Conservation (phyloP, 1,140 invertebrate genomes). For the Pseudomyrmex concolor region DNA sequence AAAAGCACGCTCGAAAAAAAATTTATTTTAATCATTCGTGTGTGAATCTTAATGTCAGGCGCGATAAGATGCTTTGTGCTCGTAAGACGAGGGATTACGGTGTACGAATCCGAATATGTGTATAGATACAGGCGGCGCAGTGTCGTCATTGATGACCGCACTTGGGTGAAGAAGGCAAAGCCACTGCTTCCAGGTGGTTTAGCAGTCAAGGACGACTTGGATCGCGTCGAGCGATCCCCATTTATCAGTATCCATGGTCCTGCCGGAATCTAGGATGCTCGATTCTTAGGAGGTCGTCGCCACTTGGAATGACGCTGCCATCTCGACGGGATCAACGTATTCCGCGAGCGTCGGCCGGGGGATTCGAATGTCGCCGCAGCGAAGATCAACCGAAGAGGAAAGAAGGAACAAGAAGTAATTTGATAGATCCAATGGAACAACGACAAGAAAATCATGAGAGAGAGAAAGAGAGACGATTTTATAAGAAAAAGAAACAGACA, state of each 20-base stretch:
- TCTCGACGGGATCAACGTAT: slow-evolving; percentile 54
- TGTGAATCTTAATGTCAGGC: slow-evolving; percentile 17
- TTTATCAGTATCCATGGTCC: slow-evolving; percentile 61
- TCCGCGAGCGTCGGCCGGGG: slow-evolving; percentile 5
- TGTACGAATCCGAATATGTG: neutral
- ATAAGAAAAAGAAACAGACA: too few species aligned
- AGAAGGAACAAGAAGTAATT: neutral
- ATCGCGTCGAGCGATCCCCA: slow-evolving; percentile 39
- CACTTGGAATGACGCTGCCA: slow-evolving; percentile 45
- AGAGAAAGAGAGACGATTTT: neutral
- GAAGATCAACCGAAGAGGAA: slow-evolving; percentile 2
- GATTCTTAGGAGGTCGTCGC: slow-evolving; percentile 40
- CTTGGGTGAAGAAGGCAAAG: slow-evolving; percentile 52
- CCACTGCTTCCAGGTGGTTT: slow-evolving; percentile 41
- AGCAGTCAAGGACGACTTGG: slow-evolving; percentile 56
- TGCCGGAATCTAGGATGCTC: slow-evolving; percentile 48
- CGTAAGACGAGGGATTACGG: slow-evolving; percentile 14
- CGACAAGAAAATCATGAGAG: neutral
- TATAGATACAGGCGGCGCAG: slow-evolving; percentile 17
- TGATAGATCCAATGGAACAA: neutral
- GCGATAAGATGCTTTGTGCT: slow-evolving; percentile 25
- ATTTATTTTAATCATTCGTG: slow-evolving; percentile 51
- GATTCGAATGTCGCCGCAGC: slow-evolving; percentile 24
- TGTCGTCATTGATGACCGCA: slow-evolving; percentile 59
- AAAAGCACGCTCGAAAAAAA: slow-evolving; percentile 15